A percentile compares a stretch with the other conserved stretches of the same genome.
phyloP scores from a whole-genome alignment of 2,113 vertebrate species.

The Indicator maculatus region DNA sequence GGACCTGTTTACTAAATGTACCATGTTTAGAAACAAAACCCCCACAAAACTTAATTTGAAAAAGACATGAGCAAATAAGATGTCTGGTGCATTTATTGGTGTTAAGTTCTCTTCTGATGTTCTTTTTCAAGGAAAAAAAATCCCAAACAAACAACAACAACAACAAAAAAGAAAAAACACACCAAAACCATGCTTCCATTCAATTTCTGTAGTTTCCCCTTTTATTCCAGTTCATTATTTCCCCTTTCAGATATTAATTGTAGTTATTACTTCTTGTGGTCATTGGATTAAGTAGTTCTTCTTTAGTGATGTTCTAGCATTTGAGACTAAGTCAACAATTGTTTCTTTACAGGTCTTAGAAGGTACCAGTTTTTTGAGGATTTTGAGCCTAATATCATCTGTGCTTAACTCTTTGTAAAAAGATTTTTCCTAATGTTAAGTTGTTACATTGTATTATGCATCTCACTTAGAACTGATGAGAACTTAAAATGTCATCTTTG shows the following conservation, averaged over 20 bases:
- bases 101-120: not conserved
- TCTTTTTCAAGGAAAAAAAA: not conserved
- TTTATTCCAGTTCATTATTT: not conserved
- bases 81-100: not conserved
- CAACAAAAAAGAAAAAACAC: too few species aligned
- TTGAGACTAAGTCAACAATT: not conserved
- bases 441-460: not conserved
- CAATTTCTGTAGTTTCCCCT: not conserved
- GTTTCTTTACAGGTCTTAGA: not conserved
- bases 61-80: not conserved
- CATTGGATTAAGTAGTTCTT: not conserved
- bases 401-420: not conserved
- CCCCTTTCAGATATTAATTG: not conserved
- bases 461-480: not conserved
- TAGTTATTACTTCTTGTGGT: not conserved
- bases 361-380: not conserved
- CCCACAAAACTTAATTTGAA: not conserved
- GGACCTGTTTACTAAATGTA: not conserved
- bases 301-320: not conserved
- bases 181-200: accelerated
- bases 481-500: not conserved
- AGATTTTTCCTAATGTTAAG: not conserved
- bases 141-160: too few species aligned
- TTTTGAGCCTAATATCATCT: not conserved
- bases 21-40: not conserved